A percentile compares a stretch with the other conserved stretches of the same genome.
Conservation (phyloP, 2,113 vertebrate genomes). For the Chlorodrepanis virens region DNA sequence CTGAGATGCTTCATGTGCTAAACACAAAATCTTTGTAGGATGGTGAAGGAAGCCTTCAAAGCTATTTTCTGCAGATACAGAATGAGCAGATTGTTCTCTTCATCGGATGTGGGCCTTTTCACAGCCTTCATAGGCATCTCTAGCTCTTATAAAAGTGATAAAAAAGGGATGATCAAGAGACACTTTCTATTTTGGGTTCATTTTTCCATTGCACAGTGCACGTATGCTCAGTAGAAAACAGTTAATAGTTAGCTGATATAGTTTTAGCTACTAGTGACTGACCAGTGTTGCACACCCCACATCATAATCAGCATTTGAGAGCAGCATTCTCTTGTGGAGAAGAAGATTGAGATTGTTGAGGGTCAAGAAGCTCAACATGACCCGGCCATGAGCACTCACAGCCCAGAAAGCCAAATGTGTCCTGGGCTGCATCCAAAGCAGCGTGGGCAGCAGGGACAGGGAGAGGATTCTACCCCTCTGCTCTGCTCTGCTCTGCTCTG, state of each 20-base stretch:
- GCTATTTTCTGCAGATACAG: neutral
- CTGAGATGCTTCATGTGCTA: neutral
- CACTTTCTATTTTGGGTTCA: neutral
- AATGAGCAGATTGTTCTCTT: neutral
- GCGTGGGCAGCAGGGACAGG: fast-evolving
- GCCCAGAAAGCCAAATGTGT: fast-evolving
- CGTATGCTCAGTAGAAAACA: neutral
- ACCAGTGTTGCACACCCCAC: neutral
- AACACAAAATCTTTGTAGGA: neutral
- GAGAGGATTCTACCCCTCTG: neutral
- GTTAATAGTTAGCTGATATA: neutral
- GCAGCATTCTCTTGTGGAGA: neutral
- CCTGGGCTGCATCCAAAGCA: neutral
- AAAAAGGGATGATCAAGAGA: neutral
- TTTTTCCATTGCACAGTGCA: neutral
- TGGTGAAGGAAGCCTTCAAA: neutral
- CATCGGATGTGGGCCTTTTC: neutral
- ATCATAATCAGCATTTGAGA: neutral
- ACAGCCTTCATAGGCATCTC: neutral
- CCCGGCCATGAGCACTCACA: fast-evolving
- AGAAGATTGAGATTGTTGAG: neutral
- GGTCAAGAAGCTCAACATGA: neutral
- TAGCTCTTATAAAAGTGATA: neutral
- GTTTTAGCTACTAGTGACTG: neutral
- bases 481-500: neutral